Evolutionary conservation across 2,797 vertebrate genomes (phyloP).

Genomic region (Anguilla megastoma): DNA sequence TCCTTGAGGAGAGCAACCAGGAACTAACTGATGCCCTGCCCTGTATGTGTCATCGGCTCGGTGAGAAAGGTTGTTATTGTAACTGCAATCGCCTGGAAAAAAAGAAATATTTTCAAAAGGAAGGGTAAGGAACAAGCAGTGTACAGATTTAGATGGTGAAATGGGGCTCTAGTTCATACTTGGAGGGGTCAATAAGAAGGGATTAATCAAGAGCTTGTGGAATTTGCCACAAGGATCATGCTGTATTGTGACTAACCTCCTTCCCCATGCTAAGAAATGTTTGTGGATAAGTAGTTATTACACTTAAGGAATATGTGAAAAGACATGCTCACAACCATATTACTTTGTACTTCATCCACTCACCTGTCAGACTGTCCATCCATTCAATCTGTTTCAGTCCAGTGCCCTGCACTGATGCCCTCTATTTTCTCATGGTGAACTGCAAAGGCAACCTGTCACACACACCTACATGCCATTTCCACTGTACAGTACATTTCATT

Average conservation of each 20-base stretch:
- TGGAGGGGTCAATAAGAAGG: constrained; percentile 71
- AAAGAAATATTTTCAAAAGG: constrained; percentile 6
- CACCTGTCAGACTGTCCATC: constrained; percentile 80
- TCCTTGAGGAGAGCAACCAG: constrained; percentile 87
- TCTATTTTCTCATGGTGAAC: constrained; percentile 83
- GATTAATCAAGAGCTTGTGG: constrained; percentile 70
- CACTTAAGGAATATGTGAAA: not conserved
- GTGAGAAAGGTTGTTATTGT: constrained; percentile 88
- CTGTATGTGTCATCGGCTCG: constrained; percentile 88
- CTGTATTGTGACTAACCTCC: constrained; percentile 72
- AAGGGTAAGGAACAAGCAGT: not conserved
- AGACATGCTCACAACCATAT: not conserved
- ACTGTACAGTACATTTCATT: no score
- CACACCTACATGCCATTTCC: not conserved
- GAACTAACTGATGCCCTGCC: constrained; percentile 87
- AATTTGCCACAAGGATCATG: constrained; percentile 74
- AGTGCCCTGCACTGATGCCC: constrained; percentile 67
- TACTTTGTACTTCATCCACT: not conserved
- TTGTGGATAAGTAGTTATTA: no score
- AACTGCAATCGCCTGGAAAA: constrained; percentile 80
- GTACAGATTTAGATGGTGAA: not conserved
- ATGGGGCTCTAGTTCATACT: not conserved
- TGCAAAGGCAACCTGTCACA: constrained; percentile 80
- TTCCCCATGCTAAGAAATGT: constrained; percentile 62
- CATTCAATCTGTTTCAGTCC: constrained; percentile 77